phyloP scores from a whole-genome alignment of 2,797 vertebrate species.

The Eospalax fontanierii region DNA sequence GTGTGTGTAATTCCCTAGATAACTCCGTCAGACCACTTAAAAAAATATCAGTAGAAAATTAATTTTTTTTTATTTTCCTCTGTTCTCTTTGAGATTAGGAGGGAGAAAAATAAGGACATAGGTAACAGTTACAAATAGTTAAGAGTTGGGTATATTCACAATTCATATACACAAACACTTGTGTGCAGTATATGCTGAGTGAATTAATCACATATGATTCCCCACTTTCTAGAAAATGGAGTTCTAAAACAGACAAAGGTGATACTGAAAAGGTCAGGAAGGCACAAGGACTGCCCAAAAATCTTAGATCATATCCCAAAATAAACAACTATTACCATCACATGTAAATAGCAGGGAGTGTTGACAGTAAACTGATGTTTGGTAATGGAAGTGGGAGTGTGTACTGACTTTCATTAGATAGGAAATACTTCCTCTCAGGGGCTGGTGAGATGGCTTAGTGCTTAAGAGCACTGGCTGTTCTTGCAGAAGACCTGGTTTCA shows the following conservation, averaged over 20 bases:
- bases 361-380: constrained; percentile 33
- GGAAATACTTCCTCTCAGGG: constrained; percentile 36
- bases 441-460: too few species aligned
- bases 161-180: neutral
- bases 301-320: constrained; percentile 12
- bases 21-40: neutral
- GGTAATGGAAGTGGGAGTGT: neutral
- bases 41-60: neutral
- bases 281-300: neutral
- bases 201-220: neutral
- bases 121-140: constrained; percentile 5
- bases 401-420: constrained; percentile 17
- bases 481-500: too few species aligned
- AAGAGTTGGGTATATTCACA: neutral
- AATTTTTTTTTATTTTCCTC: neutral
- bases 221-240: neutral
- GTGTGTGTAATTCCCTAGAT: neutral
- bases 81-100: constrained; percentile 43
- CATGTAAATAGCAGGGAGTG: neutral
- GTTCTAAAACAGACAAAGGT: neutral
- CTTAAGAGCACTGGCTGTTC: too few species aligned
- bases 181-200: neutral
- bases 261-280: neutral
- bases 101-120: neutral
- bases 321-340: neutral